Evolutionary conservation across 2,113 vertebrate species (phyloP).

Genomic region (Hemiscyllium ocellatum): DNA sequence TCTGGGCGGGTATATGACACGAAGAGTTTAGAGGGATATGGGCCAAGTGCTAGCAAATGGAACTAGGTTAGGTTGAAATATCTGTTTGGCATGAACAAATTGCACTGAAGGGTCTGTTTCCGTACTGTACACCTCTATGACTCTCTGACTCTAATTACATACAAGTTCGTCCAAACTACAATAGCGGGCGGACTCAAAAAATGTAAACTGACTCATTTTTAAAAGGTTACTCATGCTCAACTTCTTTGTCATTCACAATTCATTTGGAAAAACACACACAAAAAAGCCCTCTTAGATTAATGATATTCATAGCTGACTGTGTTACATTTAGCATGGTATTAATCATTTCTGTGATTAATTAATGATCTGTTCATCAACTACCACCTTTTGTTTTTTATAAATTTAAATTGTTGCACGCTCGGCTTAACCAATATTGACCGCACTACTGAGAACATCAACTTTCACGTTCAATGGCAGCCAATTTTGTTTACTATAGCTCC

Average conservation of each 20-base stretch:
- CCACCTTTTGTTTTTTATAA: neutral
- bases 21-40: too few relatives aligned
- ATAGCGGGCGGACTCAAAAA: too few relatives aligned
- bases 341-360: constrained; percentile 1
- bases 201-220: neutral
- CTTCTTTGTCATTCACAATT: neutral
- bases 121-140: too few relatives aligned
- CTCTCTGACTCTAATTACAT: neutral
- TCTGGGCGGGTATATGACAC: too few relatives aligned
- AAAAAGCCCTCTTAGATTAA: neutral
- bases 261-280: neutral
- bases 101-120: too few relatives aligned
- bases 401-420: neutral
- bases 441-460: neutral
- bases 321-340: neutral
- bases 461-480: neutral
- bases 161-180: neutral
- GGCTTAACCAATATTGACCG: neutral
- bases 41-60: too few relatives aligned
- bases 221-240: neutral
- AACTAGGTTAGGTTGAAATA: too few relatives aligned
- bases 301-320: neutral
- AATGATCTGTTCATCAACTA: neutral
- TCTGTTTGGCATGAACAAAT: too few relatives aligned
- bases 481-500: neutral